Conservation (phyloP, 35 echinoderm and acorn worm species). For the Apostichopus parvimensis region DNA sequence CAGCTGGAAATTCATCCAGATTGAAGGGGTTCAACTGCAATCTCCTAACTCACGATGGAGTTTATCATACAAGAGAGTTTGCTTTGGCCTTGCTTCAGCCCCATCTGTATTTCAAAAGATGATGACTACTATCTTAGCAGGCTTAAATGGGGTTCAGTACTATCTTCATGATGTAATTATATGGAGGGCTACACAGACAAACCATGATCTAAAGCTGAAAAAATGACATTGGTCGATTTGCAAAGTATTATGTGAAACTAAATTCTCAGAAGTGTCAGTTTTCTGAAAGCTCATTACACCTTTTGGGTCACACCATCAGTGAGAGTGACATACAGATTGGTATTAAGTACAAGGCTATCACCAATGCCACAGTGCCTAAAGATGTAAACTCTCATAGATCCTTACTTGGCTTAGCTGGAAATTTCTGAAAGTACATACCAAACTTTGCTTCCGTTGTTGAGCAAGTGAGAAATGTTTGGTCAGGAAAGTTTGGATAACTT, state of each 20-base stretch:
- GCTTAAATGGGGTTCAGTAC: conserved; percentile 53
- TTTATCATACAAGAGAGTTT: conserved; percentile 61
- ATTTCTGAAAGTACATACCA: conserved; percentile 51
- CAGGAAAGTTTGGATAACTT: background rate
- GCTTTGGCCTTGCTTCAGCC: conserved; percentile 60
- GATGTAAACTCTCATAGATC: background rate
- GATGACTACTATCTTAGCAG: conserved; percentile 53
- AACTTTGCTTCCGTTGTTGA: conserved; percentile 49
- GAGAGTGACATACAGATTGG: background rate
- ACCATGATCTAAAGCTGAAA: conserved; percentile 37
- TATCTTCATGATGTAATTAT: conserved; percentile 21
- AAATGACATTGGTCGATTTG: background rate
- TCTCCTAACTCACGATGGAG: conserved; percentile 68
- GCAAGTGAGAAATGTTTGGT: background rate
- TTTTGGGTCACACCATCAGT: background rate
- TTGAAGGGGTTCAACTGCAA: conserved; percentile 21
- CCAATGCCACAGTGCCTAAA: conserved; percentile 24
- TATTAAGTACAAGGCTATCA: background rate
- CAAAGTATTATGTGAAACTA: background rate
- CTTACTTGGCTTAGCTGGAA: conserved; percentile 22
- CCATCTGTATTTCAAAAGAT: conserved; percentile 63
- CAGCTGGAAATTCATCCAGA: conserved; percentile 45
- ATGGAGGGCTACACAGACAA: background rate
- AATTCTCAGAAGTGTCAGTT: conserved; percentile 24
- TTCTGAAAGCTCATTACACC: background rate